Percentiles rank a stretch among this genome's conserved stretches.
Conservation (phyloP, 1,140 invertebrate species). For the Hyles euphorbiae region DNA sequence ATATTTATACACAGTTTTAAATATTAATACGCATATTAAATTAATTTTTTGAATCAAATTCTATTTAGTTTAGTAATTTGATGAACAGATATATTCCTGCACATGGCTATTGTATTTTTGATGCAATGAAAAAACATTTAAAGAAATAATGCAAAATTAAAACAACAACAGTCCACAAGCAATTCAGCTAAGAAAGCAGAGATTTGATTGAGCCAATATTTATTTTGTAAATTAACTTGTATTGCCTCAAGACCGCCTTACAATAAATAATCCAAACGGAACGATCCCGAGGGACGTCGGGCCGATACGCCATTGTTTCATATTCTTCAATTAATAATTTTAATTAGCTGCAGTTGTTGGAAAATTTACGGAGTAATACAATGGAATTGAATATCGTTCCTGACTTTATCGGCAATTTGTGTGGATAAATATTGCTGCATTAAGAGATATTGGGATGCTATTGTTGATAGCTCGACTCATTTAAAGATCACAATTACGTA, state of each 20-base stretch:
- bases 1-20: no score
- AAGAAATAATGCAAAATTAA: background rate
- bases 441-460: no score
- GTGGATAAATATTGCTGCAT: no score
- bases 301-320: constrained; percentile 55
- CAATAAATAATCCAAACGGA: constrained; percentile 70
- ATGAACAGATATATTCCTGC: no score
- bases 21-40: no score
- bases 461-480: no score
- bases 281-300: constrained; percentile 45
- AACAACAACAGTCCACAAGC: background rate
- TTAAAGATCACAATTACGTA: no score
- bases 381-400: background rate
- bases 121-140: no score
- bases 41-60: no score
- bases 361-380: background rate
- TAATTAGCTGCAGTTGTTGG: constrained; percentile 27
- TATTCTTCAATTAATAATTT: constrained; percentile 68
- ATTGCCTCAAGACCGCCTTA: constrained; percentile 45
- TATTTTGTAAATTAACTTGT: constrained; percentile 75
- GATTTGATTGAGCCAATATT: constrained; percentile 73
- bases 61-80: no score
- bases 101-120: no score
- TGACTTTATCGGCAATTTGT: no score
- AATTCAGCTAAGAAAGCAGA: constrained; percentile 28